Base-by-base conservation (phyloP, 2,888 invertebrate genomes). In the Zele albiditarsus region DNA sequence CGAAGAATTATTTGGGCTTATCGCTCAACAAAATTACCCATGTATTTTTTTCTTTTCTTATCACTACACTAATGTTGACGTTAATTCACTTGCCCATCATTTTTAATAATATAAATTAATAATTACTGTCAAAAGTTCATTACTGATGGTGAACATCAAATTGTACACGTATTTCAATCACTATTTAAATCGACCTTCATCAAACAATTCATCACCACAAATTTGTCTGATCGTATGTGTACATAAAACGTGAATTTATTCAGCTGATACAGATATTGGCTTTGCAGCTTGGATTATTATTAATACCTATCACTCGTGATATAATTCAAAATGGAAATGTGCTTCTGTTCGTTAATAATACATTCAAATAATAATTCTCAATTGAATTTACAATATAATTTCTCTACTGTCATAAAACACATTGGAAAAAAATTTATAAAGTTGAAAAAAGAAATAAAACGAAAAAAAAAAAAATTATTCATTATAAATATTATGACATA, bases 231-330 rank as follows among this genome's bases (percentile, higher is more conserved):
- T 33, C 27, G 66, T 12, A 14, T 25, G 25, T 16, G n/a, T 66
- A 66, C 60, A 58, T 60, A 53, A 53, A 42, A 76, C 75, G 76
- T 73, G 63, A 75, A 79, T 80, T 77, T 72, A 74, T 73, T 77
- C 71, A 71, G 65, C 71, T 63, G 73, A 53, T 68, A 49, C 62
- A 46, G 20, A 46, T 69, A n/a, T 14, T 16, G 27, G 67, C 58
- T 67, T 58, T 77, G 79, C 75, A 75, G 73, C 65, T 60, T 72
- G 73, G 20, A 20, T 73, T 79, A 63, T 68, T 68, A 69, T 70
- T 49, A 57, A 49, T 53, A 16, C 31, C 20, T 65, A 74, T 14
- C 33, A 38, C 28, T 27, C 6, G 20, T 42, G 38, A 38, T 25
- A 38, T 38, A 69, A 42, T 58, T 16, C 58, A 25, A 31, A 25